These are phyloP conservation scores for Cephus nigrinus DNA, from an alignment of 2,888 invertebrate species.

Conservation along the genomic window DNA sequence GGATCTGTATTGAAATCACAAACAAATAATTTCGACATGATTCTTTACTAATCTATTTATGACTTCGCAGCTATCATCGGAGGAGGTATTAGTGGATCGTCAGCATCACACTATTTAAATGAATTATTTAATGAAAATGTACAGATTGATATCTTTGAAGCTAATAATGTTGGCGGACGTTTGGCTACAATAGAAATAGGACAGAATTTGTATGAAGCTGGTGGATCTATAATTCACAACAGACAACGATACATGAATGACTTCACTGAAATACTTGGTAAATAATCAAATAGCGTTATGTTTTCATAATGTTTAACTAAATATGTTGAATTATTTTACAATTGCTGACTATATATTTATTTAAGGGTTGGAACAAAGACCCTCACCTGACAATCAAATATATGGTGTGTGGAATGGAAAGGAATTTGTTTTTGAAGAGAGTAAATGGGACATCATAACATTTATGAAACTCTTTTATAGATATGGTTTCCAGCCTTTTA, in stretches of 20 bases:
- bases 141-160: slow-evolving; percentile 71
- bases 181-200: slow-evolving; percentile 67
- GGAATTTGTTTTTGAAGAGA: slow-evolving; percentile 69
- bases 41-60: slow-evolving; percentile 10
- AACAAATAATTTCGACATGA: background rate
- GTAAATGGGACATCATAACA: slow-evolving; percentile 65
- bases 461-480: slow-evolving; percentile 68
- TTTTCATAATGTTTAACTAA: background rate
- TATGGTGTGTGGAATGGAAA: slow-evolving; percentile 69
- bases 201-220: slow-evolving; percentile 70
- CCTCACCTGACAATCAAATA: slow-evolving; percentile 30
- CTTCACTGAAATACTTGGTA: slow-evolving; percentile 69
- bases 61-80: slow-evolving; percentile 70
- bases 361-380: slow-evolving; percentile 56
- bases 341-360: background rate
- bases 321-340: background rate
- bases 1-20: background rate
- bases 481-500: slow-evolving; percentile 70
- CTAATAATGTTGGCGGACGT: slow-evolving; percentile 70
- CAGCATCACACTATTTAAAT: slow-evolving; percentile 70
- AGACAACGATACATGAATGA: slow-evolving; percentile 71
- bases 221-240: slow-evolving; percentile 72
- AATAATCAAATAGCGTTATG: slow-evolving; percentile 19
- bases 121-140: slow-evolving; percentile 62
- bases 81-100: slow-evolving; percentile 73